Evolutionary conservation across 1,140 invertebrate genomes (phyloP).

Genomic region (Drosophila navojoa): DNA sequence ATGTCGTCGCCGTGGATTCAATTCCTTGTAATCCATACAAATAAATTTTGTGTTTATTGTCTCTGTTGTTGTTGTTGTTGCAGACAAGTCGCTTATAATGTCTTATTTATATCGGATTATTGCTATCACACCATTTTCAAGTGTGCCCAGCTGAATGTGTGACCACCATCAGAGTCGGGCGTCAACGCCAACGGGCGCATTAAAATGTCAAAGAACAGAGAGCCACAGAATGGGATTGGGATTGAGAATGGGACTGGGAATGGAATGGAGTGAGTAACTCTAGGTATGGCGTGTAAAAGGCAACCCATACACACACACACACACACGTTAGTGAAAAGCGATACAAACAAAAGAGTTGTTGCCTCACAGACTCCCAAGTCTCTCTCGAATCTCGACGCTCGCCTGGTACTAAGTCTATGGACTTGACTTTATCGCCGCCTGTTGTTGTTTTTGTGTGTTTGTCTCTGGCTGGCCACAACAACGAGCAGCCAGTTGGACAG

Average conservation of each 20-base stretch:
- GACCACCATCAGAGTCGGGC: constrained; percentile 58
- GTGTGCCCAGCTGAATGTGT: constrained; percentile 66
- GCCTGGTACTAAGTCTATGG: constrained; percentile 31
- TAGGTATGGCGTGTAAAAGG: constrained; percentile 34
- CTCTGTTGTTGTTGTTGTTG: constrained; percentile 19
- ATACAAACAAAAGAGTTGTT: constrained; percentile 58
- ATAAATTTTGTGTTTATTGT: constrained; percentile 55
- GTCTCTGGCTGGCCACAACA: constrained; percentile 46
- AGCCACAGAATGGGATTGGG: constrained; percentile 40
- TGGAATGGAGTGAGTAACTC: not conserved
- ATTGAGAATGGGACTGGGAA: not conserved
- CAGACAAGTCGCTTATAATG: constrained; percentile 65
- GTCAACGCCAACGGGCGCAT: constrained; percentile 77
- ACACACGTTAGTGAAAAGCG: constrained; percentile 45
- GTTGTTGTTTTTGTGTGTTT: constrained; percentile 26
- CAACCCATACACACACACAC: constrained; percentile 37
- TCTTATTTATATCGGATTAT: constrained; percentile 81
- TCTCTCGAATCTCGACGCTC: not conserved
- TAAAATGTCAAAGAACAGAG: constrained; percentile 73
- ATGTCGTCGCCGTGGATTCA: constrained; percentile 58
- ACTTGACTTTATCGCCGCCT: constrained; percentile 46
- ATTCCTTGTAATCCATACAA: constrained; percentile 69
- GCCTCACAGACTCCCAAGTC: constrained; percentile 26
- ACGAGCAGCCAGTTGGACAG: constrained; percentile 2
- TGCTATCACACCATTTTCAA: constrained; percentile 74